These are phyloP conservation scores for Diglossa cyanea DNA, from an alignment of 2,797 vertebrate species.

Conservation along the genomic window DNA sequence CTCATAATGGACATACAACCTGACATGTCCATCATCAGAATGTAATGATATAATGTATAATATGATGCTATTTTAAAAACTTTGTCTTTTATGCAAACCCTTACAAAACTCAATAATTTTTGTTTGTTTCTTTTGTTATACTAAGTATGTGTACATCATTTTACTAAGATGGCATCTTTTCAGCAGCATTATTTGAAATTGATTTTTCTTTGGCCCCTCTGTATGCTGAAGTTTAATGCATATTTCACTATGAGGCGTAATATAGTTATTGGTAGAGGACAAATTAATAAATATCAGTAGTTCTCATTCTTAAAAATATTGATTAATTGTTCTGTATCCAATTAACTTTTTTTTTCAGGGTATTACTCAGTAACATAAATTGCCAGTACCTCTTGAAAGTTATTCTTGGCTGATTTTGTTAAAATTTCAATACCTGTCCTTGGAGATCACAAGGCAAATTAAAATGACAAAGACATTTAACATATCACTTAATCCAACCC, in stretches of 20 bases:
- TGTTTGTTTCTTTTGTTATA: neutral
- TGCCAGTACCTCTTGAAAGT: neutral
- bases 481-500: neutral
- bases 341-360: neutral
- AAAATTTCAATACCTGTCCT: neutral
- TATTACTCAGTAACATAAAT: neutral
- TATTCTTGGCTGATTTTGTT: neutral
- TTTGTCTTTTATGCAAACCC: neutral
- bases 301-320: neutral
- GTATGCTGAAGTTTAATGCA: neutral
- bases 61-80: neutral
- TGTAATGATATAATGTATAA: neutral
- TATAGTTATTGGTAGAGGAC: neutral
- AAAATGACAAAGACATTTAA: neutral
- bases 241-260: neutral
- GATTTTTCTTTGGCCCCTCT: neutral
- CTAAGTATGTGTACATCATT: neutral
- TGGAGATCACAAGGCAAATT: neutral
- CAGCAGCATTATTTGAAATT: neutral
- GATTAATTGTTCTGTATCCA: neutral
- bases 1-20: neutral
- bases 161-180: neutral
- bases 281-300: neutral
- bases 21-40: neutral
- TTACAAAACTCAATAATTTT: neutral